Evolutionary conservation across 1,140 invertebrate genomes (phyloP).

Genomic region (Conus betulinus): DNA sequence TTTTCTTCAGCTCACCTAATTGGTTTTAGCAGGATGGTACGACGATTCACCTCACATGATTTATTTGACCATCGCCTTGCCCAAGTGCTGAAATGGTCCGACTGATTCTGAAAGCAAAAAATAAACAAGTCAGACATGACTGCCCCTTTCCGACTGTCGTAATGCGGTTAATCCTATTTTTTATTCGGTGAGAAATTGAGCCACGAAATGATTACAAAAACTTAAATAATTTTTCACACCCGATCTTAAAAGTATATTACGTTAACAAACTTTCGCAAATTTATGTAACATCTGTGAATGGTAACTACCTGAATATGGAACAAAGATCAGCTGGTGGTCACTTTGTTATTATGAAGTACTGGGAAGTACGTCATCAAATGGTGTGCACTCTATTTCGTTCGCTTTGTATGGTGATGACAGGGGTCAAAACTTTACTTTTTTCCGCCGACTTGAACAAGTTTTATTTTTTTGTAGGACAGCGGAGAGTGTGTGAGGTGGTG

Average conservation of each 20-base stretch:
- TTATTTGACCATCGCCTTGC: not conserved
- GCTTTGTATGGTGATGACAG: not conserved
- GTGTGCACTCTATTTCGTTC: not conserved
- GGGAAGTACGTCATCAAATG: not conserved
- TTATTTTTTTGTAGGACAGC: too few relatives aligned
- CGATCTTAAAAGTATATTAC: not conserved
- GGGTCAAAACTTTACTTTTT: not conserved
- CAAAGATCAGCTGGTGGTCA: slow-evolving; percentile 4
- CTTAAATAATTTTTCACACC: not conserved
- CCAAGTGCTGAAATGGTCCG: not conserved
- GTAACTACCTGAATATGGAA: not conserved
- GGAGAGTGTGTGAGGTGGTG: too few relatives aligned
- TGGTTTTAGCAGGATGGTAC: not conserved
- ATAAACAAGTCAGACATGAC: not conserved
- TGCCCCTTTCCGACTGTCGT: not conserved
- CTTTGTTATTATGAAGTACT: not conserved
- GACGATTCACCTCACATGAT: slow-evolving; percentile 1
- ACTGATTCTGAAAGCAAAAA: not conserved
- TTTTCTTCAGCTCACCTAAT: not conserved
- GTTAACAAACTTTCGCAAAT: not conserved
- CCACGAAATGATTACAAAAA: not conserved
- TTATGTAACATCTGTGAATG: not conserved
- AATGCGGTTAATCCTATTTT: not conserved
- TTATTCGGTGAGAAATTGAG: not conserved
- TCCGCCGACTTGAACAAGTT: too few relatives aligned